Conservation (phyloP, 2,888 invertebrate species). For the Pollenia angustigena region DNA sequence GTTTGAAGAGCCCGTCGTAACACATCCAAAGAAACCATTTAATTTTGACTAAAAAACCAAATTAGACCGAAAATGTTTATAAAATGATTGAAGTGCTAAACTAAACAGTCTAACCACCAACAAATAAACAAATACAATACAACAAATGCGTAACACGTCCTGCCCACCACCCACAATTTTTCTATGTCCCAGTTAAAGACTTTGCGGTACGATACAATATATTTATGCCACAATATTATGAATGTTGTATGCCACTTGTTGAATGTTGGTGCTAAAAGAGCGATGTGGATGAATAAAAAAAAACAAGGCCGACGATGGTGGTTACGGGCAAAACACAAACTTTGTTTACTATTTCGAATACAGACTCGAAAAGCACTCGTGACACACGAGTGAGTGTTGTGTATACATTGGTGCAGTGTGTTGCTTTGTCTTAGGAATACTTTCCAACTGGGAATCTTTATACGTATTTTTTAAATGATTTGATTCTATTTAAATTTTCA, state of each 20-base stretch:
- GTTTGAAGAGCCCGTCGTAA: slow-evolving; percentile 8
- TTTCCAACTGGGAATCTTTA: no score
- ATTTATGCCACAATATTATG: slow-evolving; percentile 14
- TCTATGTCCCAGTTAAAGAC: not conserved
- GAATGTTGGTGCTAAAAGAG: slow-evolving; percentile 29
- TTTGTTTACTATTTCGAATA: slow-evolving; percentile 29
- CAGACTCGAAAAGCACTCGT: not conserved
- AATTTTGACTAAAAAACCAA: slow-evolving; percentile 53
- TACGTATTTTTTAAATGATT: not conserved
- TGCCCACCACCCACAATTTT: not conserved
- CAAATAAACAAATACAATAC: not conserved
- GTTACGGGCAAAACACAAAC: slow-evolving; percentile 8
- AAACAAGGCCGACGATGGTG: slow-evolving; percentile 1
- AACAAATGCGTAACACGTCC: not conserved
- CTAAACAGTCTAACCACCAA: slow-evolving; percentile 27
- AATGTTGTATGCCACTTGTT: slow-evolving; percentile 57
- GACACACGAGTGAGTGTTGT: slow-evolving; percentile 15
- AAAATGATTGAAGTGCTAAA: slow-evolving; percentile 48
- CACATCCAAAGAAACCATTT: slow-evolving; percentile 25
- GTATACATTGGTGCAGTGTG: not conserved
- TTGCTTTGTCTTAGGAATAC: not conserved
- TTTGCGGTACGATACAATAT: slow-evolving; percentile 8
- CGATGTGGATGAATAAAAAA: slow-evolving; percentile 5
- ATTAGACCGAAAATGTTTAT: slow-evolving; percentile 47
- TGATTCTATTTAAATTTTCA: not conserved